Evolutionary conservation across 2,888 invertebrate genomes (phyloP), one percentile per base, ranked within the genome.

Genomic region (Gryllus longicercus): DNA sequence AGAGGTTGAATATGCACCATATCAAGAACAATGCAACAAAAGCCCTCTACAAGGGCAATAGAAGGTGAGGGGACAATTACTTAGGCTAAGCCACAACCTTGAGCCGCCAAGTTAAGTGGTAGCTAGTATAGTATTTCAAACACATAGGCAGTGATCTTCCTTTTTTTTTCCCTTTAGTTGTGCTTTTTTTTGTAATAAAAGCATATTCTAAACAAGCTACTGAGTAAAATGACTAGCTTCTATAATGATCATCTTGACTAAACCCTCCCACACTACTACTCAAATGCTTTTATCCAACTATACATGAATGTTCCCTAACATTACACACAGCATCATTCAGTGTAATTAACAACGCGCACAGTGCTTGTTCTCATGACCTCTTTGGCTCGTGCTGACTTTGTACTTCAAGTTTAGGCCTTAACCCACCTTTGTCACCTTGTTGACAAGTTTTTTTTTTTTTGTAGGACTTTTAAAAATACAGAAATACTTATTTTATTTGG

Each of bases 61-160:
- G 38, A 18, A n/a, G 63, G 63, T n/a, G 14, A 63, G 63, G 63
- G 63, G 63, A 63, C 63, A 63, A 63, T 63, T 63, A 63, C 14
- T 63, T 63, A 63, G 63, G 63, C 63, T 63, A 63, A 63, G 63
- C 63, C 63, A 63, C 63, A 63, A 63, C 63, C n/a, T 63, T 63
- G 63, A 63, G 63, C 63, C 63, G 63, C 14, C 63, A 63, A 63
- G 63, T 63, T 63, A n/a, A n/a, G 63, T 63, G 63, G 63, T 63
- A 63, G 63, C 63, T 63, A 63, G 14, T 63, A 63, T 63, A 63
- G 63, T 63, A 63, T n/a, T 63, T 63, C 63, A 63, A 63, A 63
- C 63, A 63, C 63, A 63, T 63, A 63, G 63, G 63, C 63, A 63
- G 63, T 63, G 63, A 63, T 63, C 63, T 63, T 63, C 63, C 63